phyloP scores from a whole-genome alignment of 2,888 invertebrate species.

The Pristionchus arcanus region DNA sequence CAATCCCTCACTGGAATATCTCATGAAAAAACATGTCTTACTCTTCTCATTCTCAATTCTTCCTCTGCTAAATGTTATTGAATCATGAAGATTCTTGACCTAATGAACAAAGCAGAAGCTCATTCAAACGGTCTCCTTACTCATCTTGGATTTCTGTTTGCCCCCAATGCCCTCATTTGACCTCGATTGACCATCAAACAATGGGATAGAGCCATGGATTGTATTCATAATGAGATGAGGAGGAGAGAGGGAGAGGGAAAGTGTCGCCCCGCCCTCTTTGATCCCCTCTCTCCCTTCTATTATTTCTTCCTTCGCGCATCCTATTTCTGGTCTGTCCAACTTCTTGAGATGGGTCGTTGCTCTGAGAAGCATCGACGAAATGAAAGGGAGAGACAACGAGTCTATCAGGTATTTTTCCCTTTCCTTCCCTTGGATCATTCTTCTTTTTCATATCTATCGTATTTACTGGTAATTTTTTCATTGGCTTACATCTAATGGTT shows the following conservation, averaged over 20 bases:
- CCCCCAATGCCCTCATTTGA: not conserved
- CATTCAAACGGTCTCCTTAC: not conserved
- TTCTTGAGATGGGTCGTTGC: constrained; percentile 19
- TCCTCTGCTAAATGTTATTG: not conserved
- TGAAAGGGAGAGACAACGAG: not conserved
- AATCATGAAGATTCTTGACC: not conserved
- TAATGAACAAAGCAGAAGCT: not conserved
- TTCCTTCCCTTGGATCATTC: not conserved
- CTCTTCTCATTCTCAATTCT: no score
- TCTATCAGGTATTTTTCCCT: not conserved
- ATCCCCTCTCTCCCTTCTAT: not conserved
- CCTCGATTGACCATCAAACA: constrained; percentile 29
- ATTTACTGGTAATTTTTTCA: no score
- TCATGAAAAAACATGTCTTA: no score
- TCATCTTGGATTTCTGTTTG: constrained; percentile 4
- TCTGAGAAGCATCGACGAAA: not conserved
- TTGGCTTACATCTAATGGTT: no score
- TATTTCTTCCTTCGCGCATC: constrained; percentile 26
- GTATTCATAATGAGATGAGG: constrained; percentile 43
- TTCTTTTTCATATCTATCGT: no score
- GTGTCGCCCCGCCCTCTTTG: constrained; percentile 8
- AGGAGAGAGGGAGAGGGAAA: not conserved
- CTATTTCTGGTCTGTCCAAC: not conserved
- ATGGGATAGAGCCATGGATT: constrained; percentile 26
- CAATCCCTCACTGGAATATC: no score